Evolutionary conservation across 2,797 vertebrate species (phyloP), one percentile per base, ranked within the genome.

Genomic region (Crocidura indochinensis): DNA sequence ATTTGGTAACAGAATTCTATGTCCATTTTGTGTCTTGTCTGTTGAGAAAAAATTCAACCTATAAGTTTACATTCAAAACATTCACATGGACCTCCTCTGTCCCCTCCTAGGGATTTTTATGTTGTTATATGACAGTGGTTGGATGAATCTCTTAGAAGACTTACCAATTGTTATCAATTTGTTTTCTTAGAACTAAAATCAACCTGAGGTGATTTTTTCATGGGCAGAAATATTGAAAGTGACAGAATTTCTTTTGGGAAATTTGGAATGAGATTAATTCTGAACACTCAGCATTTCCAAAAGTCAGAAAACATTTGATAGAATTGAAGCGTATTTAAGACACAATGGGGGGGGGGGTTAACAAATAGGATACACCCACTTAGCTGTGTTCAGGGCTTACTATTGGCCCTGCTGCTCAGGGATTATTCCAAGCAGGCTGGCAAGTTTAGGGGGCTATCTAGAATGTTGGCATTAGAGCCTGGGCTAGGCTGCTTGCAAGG

Each of bases 231-330:
- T 94, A 96, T 93, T 90, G 96, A 74, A 92, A 76, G 93, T 93
- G 89, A 94, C 73, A 95, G 94, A 91, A 93, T 94, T 97, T 77
- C 93, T 97, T 95, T 91, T 83, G 90, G 95, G 93, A 96, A 95
- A 88, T 86, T 91, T 95, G 83, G 89, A 94, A 80, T 97, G 93
- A 91, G 92, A 17, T 76, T 19, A 86, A 95, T 96, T 96, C 95
- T 97, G 94, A 97, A n/a, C 12, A 92, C 68, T 88, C 97, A 94
- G 94, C 88, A 95, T 96, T 97, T 97, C 94, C 94, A 93, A 80
- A 95, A 94, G 93, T 94, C 95, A 96, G 88, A 95, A 94, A 96
- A 60, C 94, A 79, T 97, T 94, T 97, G 85, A 94, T 94, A 87
- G 31, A 91, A 95, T 87, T 93, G 91, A 96, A 95, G 84, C 62